Evolutionary conservation across 2,888 invertebrate species (phyloP).

Genomic region (Synanthedon andrenaeformis): DNA sequence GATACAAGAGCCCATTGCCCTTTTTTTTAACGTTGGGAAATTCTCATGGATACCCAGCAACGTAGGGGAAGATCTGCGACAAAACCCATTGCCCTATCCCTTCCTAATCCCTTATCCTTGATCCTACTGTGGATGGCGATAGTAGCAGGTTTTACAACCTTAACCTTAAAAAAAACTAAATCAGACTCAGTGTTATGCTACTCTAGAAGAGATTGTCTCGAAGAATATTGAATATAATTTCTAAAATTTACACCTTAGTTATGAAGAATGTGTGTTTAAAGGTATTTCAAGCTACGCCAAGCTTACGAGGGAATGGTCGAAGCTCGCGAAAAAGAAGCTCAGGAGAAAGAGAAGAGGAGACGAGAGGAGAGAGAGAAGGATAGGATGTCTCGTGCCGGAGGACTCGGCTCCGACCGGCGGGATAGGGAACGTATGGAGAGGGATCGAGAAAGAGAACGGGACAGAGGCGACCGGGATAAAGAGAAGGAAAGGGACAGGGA

Average conservation of each 20-base stretch:
- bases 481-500: slow-evolving; percentile 20
- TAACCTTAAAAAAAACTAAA: no score
- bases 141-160: no score
- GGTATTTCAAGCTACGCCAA: slow-evolving; percentile 76
- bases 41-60: neutral
- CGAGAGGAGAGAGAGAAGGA: slow-evolving; percentile 58
- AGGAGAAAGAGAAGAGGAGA: slow-evolving; percentile 64
- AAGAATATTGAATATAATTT: no score
- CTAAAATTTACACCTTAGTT: no score
- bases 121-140: no score
- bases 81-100: no score
- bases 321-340: slow-evolving; percentile 72
- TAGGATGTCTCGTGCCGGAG: slow-evolving; percentile 38
- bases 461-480: slow-evolving; percentile 18
- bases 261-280: slow-evolving; percentile 11
- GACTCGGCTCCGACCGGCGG: slow-evolving; percentile 49
- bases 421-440: slow-evolving; percentile 58
- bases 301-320: slow-evolving; percentile 77
- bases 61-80: no score
- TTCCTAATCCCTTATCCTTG: no score
- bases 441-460: slow-evolving; percentile 47
- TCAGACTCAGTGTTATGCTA: no score
- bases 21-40: neutral
- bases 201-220: no score
- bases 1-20: neutral